These are phyloP conservation scores for Frieseomelitta varia DNA, from an alignment of 1,140 invertebrate genomes.

Conservation along the genomic window DNA sequence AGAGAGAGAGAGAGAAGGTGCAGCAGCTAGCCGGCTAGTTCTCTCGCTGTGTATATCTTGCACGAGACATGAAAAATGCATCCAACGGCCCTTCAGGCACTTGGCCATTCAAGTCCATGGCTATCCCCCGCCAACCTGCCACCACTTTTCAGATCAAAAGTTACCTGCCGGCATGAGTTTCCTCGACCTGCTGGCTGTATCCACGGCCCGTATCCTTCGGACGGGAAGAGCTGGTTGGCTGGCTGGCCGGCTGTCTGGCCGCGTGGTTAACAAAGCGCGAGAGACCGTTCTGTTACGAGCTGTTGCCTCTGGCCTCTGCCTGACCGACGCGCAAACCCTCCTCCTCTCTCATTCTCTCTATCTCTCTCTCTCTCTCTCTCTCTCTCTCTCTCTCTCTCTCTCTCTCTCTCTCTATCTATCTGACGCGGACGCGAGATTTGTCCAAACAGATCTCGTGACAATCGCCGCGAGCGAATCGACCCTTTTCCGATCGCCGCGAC, in stretches of 20 bases:
- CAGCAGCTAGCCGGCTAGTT: background rate
- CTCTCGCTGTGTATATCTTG: conserved; percentile 65
- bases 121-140: conserved; percentile 74
- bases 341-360: background rate
- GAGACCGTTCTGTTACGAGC: conserved; percentile 35
- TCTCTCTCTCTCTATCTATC: too few relatives aligned
- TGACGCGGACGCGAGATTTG: background rate
- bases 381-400: too few relatives aligned
- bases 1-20: background rate
- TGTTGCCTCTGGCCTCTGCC: background rate
- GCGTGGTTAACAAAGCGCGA: conserved; percentile 55
- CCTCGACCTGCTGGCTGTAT: conserved; percentile 21
- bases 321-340: background rate
- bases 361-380: background rate
- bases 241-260: conserved; percentile 21
- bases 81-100: conserved; percentile 74
- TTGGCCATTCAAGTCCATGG: conserved; percentile 76
- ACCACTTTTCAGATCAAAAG: conserved; percentile 80
- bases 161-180: conserved; percentile 76
- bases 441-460: background rate
- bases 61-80: conserved; percentile 80
- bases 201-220: conserved; percentile 7
- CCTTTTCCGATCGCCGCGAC: too few relatives aligned
- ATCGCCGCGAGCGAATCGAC: background rate
- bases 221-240: conserved; percentile 42